Conservation (phyloP, 2,888 invertebrate genomes). For the Caenorhabditis sp. region DNA sequence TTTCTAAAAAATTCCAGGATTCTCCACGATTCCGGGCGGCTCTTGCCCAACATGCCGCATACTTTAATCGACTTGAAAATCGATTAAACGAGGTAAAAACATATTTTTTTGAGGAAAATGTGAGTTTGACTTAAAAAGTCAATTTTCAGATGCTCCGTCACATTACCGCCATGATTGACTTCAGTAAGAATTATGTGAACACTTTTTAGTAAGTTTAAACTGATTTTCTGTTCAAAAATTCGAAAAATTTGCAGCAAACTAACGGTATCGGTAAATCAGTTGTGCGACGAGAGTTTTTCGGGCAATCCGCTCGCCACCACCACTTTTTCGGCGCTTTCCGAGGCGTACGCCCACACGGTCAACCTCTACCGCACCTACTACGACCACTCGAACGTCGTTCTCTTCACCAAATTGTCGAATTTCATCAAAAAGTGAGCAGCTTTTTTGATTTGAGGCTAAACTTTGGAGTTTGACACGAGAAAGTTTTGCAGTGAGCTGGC, state of each 20-base stretch:
- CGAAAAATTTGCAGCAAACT: conserved; percentile 80
- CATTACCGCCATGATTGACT: conserved; percentile 91
- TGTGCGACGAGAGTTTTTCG: conserved; percentile 88
- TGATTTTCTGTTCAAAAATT: not conserved
- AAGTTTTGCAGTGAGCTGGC: conserved; percentile 79
- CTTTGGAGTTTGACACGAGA: not conserved
- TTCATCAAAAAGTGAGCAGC: conserved; percentile 83
- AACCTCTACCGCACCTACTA: conserved; percentile 58
- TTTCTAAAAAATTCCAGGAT: conserved; percentile 32
- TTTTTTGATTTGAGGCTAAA: not conserved
- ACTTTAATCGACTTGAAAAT: conserved; percentile 65
- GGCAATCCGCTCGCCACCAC: conserved; percentile 84
- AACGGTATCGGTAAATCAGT: conserved; percentile 89
- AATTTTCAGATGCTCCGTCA: conserved; percentile 85
- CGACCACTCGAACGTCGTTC: conserved; percentile 59
- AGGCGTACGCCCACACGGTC: conserved; percentile 72
- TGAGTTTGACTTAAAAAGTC: not conserved
- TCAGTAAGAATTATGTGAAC: conserved; percentile 91
- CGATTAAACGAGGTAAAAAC: conserved; percentile 64
- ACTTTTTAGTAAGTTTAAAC: conserved; percentile 92
- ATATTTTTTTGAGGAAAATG: not conserved
- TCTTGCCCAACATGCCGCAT: conserved; percentile 58
- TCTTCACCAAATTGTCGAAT: conserved; percentile 62
- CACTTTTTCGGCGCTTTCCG: conserved; percentile 67
- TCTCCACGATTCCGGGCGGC: conserved; percentile 61